Percentiles rank a stretch among this genome's conserved stretches.
Evolutionary conservation across 2,888 invertebrate species (phyloP).

Genomic region (Mylabris sibirica): DNA sequence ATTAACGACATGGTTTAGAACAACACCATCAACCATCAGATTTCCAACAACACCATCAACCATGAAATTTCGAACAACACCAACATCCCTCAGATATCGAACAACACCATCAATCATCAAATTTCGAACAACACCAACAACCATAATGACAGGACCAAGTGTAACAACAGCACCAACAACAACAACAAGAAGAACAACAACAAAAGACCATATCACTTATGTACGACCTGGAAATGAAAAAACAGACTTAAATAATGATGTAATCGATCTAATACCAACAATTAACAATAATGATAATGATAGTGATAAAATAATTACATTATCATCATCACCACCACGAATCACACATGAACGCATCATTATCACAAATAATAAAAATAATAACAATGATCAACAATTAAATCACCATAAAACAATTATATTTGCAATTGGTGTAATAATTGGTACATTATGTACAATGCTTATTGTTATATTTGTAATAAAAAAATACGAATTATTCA

Average conservation of each 20-base stretch:
- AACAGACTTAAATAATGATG: constrained; percentile 29
- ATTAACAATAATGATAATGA: neutral
- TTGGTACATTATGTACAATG: constrained; percentile 34
- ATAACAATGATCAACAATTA: neutral
- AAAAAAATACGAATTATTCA: constrained; percentile 24
- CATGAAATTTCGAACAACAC: constrained; percentile 35
- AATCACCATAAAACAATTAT: constrained; percentile 20
- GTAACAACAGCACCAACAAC: constrained; percentile 25
- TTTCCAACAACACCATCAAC: constrained; percentile 29
- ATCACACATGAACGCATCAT: neutral
- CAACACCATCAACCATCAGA: constrained; percentile 35
- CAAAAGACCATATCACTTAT: constrained; percentile 15
- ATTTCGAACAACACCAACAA: constrained; percentile 35
- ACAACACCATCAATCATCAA: constrained; percentile 25
- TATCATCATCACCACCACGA: neutral
- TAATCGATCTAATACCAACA: constrained; percentile 16
- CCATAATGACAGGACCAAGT: constrained; percentile 16
- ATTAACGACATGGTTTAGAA: constrained; percentile 39
- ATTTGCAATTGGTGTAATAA: constrained; percentile 27
- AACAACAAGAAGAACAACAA: neutral
- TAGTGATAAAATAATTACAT: neutral
- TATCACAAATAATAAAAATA: neutral
- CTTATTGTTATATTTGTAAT: constrained; percentile 38
- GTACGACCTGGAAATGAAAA: constrained; percentile 16
- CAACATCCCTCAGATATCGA: no score